Evolutionary conservation across 2,113 vertebrate genomes (phyloP).

Genomic region (Gulo gulo): DNA sequence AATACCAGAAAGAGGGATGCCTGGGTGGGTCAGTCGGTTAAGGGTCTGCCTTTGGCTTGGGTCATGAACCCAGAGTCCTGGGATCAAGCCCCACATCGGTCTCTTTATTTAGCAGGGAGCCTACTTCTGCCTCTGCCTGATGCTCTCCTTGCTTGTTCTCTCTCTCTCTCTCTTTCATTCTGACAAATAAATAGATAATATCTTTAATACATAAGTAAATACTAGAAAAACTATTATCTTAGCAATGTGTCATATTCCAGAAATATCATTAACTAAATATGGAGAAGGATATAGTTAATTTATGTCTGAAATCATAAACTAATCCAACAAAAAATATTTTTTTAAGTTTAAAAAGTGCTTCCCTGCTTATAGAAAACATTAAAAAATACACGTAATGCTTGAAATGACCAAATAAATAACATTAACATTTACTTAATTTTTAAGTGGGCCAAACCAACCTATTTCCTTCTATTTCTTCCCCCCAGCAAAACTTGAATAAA

Average conservation of each 20-base stretch:
- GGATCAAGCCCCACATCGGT: too few species aligned
- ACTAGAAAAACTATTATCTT: not conserved
- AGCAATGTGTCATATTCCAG: not conserved
- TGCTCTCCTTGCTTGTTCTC: too few species aligned
- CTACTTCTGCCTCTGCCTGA: too few species aligned
- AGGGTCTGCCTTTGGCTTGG: too few species aligned
- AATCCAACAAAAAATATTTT: not conserved
- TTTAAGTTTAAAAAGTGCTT: not conserved
- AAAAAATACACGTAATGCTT: not conserved
- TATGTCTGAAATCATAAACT: not conserved
- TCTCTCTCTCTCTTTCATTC: too few species aligned
- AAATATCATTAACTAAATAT: not conserved
- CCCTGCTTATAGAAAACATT: not conserved
- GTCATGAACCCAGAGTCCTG: too few species aligned
- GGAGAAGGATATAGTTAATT: not conserved
- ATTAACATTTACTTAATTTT: not conserved
- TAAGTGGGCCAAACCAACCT: not conserved
- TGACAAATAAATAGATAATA: too few species aligned
- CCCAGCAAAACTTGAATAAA: not conserved
- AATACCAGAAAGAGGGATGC: not conserved
- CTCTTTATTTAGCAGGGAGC: too few species aligned
- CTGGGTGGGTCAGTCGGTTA: too few species aligned
- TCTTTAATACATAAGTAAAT: too few species aligned
- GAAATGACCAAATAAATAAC: not conserved
- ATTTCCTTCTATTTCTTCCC: not conserved